Conservation (phyloP, 37 sponge, comb jelly and placozoan genomes). For the Spongia lamella region DNA sequence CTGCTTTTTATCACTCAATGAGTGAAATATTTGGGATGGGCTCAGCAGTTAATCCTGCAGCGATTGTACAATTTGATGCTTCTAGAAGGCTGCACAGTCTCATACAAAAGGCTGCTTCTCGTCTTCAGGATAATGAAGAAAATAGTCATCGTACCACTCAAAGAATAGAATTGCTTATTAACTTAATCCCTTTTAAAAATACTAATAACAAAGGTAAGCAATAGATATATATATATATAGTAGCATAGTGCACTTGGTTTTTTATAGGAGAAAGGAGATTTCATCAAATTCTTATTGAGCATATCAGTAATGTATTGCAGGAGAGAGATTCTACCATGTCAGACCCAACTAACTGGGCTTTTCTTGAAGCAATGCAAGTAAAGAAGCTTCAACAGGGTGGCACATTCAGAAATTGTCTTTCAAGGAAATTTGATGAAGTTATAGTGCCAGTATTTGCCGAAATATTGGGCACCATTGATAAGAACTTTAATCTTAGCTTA, state of each 20-base stretch:
- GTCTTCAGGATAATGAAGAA: neutral
- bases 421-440: slow-evolving; percentile 10
- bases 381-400: slow-evolving; percentile 31
- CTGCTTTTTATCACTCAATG: too few relatives aligned
- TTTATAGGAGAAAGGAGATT: neutral
- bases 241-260: neutral
- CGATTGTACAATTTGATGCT: too few relatives aligned
- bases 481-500: slow-evolving; percentile 6
- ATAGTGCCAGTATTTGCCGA: slow-evolving; percentile 34
- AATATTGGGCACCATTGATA: slow-evolving; percentile 9
- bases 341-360: slow-evolving; percentile 7
- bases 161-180: neutral
- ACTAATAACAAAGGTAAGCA: neutral
- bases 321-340: neutral
- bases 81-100: neutral
- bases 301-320: neutral
- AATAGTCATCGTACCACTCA: neutral
- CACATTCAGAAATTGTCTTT: slow-evolving; percentile 22
- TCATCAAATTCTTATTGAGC: neutral
- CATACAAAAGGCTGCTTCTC: neutral
- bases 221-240: neutral
- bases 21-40: too few relatives aligned
- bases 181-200: neutral
- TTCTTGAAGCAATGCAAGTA: slow-evolving; percentile 12
- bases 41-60: too few relatives aligned